Evolutionary conservation across 2,888 invertebrate species (phyloP).

Genomic region (Zygaena filipendulae): DNA sequence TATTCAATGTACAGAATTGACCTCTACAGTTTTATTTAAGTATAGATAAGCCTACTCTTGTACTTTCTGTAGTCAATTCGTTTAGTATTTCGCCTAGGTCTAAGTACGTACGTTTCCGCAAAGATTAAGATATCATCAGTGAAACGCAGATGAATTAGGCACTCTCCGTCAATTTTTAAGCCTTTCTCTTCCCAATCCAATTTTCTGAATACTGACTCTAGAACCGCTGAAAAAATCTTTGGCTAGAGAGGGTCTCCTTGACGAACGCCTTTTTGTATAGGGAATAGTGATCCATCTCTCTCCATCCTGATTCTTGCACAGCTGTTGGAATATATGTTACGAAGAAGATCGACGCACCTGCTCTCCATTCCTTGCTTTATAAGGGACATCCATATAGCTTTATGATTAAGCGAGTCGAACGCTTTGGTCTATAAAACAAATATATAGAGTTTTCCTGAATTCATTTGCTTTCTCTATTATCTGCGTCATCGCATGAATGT

Average conservation of each 20-base stretch:
- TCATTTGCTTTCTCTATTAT: conserved; percentile 9
- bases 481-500: conserved; percentile 8
- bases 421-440: conserved; percentile 12
- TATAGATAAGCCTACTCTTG: conserved; percentile 2
- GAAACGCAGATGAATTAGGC: conserved; percentile 7
- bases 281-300: conserved; percentile 6
- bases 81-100: background rate
- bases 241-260: conserved; percentile 6
- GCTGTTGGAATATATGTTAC: conserved; percentile 7
- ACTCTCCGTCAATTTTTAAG: conserved; percentile 8
- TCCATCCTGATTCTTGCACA: conserved; percentile 6
- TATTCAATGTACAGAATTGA: too few relatives aligned
- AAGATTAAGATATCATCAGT: conserved; percentile 9
- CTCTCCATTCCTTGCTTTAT: conserved; percentile 10
- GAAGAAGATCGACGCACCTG: conserved; percentile 6
- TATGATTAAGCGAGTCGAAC: conserved; percentile 8
- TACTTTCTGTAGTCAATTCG: background rate
- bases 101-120: conserved; percentile 1
- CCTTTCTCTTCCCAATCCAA: conserved; percentile 9
- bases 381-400: conserved; percentile 9
- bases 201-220: conserved; percentile 9
- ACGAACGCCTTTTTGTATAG: conserved; percentile 5
- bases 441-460: conserved; percentile 5
- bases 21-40: too few relatives aligned
- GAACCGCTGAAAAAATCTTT: conserved; percentile 8